Conservation (phyloP, 2,113 vertebrate genomes). For the Anhinga rufa region DNA sequence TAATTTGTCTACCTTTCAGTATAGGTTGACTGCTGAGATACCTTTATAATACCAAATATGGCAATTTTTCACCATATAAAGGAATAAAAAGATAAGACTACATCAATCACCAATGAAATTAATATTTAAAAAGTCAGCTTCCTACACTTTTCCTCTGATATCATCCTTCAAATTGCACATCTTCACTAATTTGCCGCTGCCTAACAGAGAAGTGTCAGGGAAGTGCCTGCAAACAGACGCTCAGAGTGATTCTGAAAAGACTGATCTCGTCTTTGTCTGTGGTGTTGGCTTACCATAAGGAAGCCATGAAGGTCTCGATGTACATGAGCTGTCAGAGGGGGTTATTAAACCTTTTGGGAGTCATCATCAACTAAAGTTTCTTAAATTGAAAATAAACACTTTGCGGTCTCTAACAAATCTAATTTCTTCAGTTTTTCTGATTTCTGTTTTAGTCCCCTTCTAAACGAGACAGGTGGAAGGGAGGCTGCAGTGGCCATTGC, state of each 20-base stretch:
- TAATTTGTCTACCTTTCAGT: neutral
- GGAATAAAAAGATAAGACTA: neutral
- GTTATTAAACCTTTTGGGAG: neutral
- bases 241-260: fast-evolving
- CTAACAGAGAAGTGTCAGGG: neutral
- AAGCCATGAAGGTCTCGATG: fast-evolving
- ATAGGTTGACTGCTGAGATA: neutral
- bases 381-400: neutral
- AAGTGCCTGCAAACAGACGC: neutral
- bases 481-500: neutral
- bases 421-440: neutral
- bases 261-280: neutral
- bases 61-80: neutral
- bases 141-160: neutral
- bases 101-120: neutral
- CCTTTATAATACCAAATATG: neutral
- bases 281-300: neutral
- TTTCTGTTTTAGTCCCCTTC: neutral
- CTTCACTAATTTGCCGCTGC: neutral
- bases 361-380: no score
- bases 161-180: neutral
- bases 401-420: neutral
- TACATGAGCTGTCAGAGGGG: neutral
- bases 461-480: fast-evolving
- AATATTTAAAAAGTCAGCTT: neutral